Conservation (phyloP, 2,888 invertebrate species). For the Melanotus villosus region DNA sequence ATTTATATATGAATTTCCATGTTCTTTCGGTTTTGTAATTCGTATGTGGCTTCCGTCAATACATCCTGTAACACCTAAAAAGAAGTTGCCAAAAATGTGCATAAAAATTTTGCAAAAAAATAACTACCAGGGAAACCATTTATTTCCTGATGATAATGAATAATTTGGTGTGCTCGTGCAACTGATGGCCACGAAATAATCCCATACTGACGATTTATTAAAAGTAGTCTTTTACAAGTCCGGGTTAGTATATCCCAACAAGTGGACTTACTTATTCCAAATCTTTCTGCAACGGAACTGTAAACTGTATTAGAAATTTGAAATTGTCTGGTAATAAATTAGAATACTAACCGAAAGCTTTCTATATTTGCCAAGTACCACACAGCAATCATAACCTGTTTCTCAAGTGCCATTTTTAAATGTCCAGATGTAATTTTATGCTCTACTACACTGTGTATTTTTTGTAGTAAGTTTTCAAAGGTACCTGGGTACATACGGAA, state of each 20-base stretch:
- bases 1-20: conserved; percentile 48
- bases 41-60: conserved; percentile 50
- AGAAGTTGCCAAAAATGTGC: neutral
- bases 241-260: conserved; percentile 50
- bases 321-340: neutral
- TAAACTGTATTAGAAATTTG: neutral
- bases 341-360: neutral
- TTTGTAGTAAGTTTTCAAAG: neutral
- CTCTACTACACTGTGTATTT: neutral
- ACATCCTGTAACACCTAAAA: conserved; percentile 31
- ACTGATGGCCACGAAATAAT: conserved; percentile 44
- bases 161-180: conserved; percentile 32
- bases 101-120: neutral
- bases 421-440: neutral
- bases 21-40: conserved; percentile 46
- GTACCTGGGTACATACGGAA: neutral
- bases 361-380: neutral
- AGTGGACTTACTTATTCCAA: conserved; percentile 47
- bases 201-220: conserved; percentile 36
- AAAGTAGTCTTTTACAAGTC: conserved; percentile 40
- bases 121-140: conserved; percentile 30
- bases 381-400: neutral
- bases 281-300: conserved; percentile 35
- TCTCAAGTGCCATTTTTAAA: neutral
- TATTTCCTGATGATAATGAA: conserved; percentile 23